Percentiles rank a stretch among this genome's conserved stretches.
These are phyloP conservation scores for Melanostoma mellinum DNA, from an alignment of 2,888 invertebrate genomes.

Conservation along the genomic window DNA sequence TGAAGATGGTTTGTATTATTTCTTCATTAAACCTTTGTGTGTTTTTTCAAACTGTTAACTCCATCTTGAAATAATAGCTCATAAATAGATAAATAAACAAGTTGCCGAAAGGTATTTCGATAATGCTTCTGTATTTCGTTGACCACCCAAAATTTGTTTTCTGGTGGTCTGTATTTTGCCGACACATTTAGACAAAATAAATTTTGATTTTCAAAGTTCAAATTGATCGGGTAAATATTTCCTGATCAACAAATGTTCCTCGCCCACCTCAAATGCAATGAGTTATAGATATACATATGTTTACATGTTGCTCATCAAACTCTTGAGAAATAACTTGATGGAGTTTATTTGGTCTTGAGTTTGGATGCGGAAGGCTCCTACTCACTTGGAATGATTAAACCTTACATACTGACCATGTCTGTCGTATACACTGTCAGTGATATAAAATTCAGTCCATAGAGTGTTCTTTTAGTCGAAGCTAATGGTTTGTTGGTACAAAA, in stretches of 20 bases:
- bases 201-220: slow-evolving; percentile 60
- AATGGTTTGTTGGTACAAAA: too few species aligned
- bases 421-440: too few species aligned
- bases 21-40: slow-evolving; percentile 40
- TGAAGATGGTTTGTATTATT: slow-evolving; percentile 42
- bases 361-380: background rate
- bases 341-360: slow-evolving; percentile 11
- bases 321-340: background rate
- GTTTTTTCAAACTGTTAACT: slow-evolving; percentile 57
- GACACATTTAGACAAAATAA: slow-evolving; percentile 39
- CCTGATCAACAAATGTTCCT: slow-evolving; percentile 29
- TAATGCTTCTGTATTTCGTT: slow-evolving; percentile 27
- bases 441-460: too few species aligned
- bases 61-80: slow-evolving; percentile 65
- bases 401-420: too few species aligned
- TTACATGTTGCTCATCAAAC: too few species aligned
- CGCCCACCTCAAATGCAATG: slow-evolving; percentile 43
- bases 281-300: background rate
- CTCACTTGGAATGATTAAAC: too few species aligned
- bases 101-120: slow-evolving; percentile 20
- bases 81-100: slow-evolving; percentile 62
- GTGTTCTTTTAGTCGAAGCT: too few species aligned
- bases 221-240: slow-evolving; percentile 68
- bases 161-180: slow-evolving; percentile 53
- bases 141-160: slow-evolving; percentile 60